A percentile compares a stretch with the other conserved stretches of the same genome.
These are phyloP conservation scores for Drosophila simulans DNA, from an alignment of 1,140 invertebrate genomes.

Conservation along the genomic window DNA sequence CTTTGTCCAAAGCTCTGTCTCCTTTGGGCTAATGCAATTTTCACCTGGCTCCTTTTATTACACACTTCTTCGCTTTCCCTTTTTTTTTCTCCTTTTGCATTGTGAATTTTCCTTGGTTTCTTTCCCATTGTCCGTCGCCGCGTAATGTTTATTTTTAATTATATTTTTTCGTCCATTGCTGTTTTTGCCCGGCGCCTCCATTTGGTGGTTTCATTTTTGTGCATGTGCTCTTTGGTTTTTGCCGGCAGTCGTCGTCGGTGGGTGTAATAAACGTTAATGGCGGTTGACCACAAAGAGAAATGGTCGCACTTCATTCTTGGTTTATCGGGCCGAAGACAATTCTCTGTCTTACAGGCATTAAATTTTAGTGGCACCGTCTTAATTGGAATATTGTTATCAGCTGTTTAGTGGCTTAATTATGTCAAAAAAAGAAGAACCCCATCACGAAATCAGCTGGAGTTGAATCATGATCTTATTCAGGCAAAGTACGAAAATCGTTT, in stretches of 20 bases:
- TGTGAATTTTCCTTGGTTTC: slow-evolving; percentile 30
- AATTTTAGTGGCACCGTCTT: slow-evolving; percentile 67
- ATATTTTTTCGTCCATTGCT: slow-evolving; percentile 65
- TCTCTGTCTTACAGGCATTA: slow-evolving; percentile 43
- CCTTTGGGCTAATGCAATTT: slow-evolving; percentile 64
- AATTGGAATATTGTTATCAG: slow-evolving; percentile 80
- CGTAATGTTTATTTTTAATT: slow-evolving; percentile 83
- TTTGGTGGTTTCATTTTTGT: slow-evolving; percentile 23
- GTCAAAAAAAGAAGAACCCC: slow-evolving; percentile 33
- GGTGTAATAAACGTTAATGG: slow-evolving; percentile 81
- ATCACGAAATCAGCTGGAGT: slow-evolving; percentile 24
- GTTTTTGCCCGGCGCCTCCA: slow-evolving; percentile 33
- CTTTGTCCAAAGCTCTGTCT: slow-evolving; percentile 16
- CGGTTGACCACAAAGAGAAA: slow-evolving; percentile 81
- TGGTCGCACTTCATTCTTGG: slow-evolving; percentile 66
- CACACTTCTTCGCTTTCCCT: slow-evolving; percentile 43
- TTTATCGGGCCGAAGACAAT: slow-evolving; percentile 48
- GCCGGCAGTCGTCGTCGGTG: slow-evolving; percentile 45
- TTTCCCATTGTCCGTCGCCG: slow-evolving; percentile 56
- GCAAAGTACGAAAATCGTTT: slow-evolving; percentile 5
- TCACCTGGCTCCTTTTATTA: slow-evolving; percentile 73
- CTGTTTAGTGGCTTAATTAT: slow-evolving; percentile 77
- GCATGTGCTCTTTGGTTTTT: slow-evolving; percentile 75
- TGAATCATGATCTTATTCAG: slow-evolving; percentile 24
- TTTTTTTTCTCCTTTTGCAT: slow-evolving; percentile 33